Conservation (phyloP, 2,113 vertebrate genomes). For the Danio rerio region DNA sequence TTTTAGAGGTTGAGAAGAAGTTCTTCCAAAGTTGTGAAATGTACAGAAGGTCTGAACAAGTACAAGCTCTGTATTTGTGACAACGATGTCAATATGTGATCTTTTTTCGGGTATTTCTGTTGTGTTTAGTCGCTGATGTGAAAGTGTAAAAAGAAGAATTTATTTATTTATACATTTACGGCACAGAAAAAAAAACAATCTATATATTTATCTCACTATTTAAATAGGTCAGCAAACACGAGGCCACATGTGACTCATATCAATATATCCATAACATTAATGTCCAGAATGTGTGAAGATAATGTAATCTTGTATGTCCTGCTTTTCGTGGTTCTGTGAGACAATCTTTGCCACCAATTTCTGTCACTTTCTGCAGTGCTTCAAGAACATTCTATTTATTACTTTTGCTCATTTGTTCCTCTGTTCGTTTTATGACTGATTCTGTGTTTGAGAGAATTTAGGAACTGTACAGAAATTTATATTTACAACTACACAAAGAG, state of each 20-base stretch:
- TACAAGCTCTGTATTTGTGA: constrained; percentile 32
- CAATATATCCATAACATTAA: constrained; percentile 41
- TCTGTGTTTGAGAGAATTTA: constrained; percentile 33
- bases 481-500: constrained; percentile 44
- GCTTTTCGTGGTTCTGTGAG: constrained; percentile 46
- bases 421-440: constrained; percentile 33
- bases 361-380: constrained; percentile 42
- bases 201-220: constrained; percentile 60
- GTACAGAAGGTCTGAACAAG: constrained; percentile 21
- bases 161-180: constrained; percentile 59
- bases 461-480: constrained; percentile 51
- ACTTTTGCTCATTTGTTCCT: constrained; percentile 37
- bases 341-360: constrained; percentile 47
- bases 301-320: constrained; percentile 16
- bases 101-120: constrained; percentile 38
- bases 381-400: constrained; percentile 47
- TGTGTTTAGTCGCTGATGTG: constrained; percentile 50
- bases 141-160: constrained; percentile 48
- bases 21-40: constrained; percentile 28
- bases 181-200: constrained; percentile 33
- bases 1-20: neutral
- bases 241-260: constrained; percentile 22
- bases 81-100: constrained; percentile 41
- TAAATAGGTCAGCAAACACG: constrained; percentile 29
- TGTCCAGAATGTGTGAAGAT: constrained; percentile 41